These are phyloP conservation scores for Cryptus armator DNA, from an alignment of 2,888 invertebrate genomes.

Conservation along the genomic window DNA sequence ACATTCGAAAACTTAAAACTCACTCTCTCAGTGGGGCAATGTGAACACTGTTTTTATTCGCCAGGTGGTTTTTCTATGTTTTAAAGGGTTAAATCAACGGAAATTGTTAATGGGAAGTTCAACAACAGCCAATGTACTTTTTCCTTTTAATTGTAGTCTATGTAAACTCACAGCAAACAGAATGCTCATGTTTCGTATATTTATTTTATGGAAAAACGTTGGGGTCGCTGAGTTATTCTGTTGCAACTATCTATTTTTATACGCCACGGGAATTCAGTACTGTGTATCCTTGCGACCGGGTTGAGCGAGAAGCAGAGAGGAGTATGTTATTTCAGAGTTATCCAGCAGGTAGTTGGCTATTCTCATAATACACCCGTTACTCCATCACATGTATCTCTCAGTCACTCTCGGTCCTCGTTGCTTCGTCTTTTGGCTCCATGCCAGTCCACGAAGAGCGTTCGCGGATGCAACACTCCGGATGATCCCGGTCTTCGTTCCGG, in stretches of 20 bases:
- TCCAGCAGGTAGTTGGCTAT: constrained; percentile 63
- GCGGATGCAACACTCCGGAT: constrained; percentile 68
- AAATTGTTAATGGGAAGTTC: not conserved
- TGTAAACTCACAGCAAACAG: not conserved
- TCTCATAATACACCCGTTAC: constrained; percentile 15
- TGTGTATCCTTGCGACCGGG: not conserved
- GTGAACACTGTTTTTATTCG: no score
- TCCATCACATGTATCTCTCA: constrained; percentile 13
- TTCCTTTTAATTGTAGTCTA: not conserved
- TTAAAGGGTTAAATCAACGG: not conserved
- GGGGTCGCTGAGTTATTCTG: not conserved
- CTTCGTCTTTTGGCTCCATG: constrained; percentile 50
- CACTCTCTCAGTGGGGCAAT: no score
- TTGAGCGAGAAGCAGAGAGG: constrained; percentile 39
- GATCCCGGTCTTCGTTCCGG: constrained; percentile 65
- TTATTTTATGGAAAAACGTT: constrained; percentile 44
- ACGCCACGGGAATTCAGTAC: constrained; percentile 38
- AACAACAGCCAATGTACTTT: not conserved
- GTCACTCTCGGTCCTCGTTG: not conserved
- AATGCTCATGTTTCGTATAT: not conserved
- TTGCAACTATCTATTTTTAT: not conserved
- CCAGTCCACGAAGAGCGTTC: constrained; percentile 48
- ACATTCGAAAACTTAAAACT: no score
- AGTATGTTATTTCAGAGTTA: constrained; percentile 62
- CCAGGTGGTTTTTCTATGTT: not conserved